Percentiles rank a stretch among this genome's conserved stretches.
These are phyloP conservation scores for Indicator indicator DNA, from an alignment of 2,113 vertebrate species.

Conservation along the genomic window DNA sequence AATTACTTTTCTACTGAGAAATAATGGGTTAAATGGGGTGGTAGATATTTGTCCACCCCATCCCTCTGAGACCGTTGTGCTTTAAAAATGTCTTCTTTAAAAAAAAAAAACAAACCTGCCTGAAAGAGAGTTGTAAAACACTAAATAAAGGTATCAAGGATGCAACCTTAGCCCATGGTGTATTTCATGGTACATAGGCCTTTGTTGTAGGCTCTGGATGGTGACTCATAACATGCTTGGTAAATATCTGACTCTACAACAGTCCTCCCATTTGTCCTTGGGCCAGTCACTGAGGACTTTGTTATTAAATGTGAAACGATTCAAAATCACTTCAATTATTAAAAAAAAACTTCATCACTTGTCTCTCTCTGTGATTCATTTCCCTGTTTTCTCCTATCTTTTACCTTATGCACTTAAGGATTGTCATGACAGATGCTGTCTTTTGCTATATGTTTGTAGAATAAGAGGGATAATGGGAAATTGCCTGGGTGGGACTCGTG, in stretches of 20 bases:
- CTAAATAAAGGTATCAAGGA: neutral
- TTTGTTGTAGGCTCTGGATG: neutral
- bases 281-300: neutral
- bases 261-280: neutral
- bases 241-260: neutral
- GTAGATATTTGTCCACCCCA: neutral
- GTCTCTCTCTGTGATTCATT: slow-evolving; percentile 30
- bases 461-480: slow-evolving; percentile 28
- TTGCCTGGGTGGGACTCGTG: slow-evolving; percentile 20
- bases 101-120: accelerated
- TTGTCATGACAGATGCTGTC: slow-evolving; percentile 38
- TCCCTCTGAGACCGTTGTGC: neutral
- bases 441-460: slow-evolving; percentile 39
- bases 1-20: neutral
- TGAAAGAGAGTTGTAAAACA: neutral
- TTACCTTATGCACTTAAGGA: slow-evolving; percentile 16
- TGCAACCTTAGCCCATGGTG: accelerated
- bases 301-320: slow-evolving; percentile 2
- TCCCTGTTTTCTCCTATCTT: slow-evolving; percentile 31
- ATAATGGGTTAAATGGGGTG: neutral
- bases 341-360: slow-evolving; percentile 13
- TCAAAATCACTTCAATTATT: slow-evolving; percentile 7
- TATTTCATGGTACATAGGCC: neutral
- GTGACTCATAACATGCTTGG: neutral
- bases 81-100: neutral